Evolutionary conservation across 2,113 vertebrate species (phyloP).

Genomic region (Nycticryphes semicollaris): DNA sequence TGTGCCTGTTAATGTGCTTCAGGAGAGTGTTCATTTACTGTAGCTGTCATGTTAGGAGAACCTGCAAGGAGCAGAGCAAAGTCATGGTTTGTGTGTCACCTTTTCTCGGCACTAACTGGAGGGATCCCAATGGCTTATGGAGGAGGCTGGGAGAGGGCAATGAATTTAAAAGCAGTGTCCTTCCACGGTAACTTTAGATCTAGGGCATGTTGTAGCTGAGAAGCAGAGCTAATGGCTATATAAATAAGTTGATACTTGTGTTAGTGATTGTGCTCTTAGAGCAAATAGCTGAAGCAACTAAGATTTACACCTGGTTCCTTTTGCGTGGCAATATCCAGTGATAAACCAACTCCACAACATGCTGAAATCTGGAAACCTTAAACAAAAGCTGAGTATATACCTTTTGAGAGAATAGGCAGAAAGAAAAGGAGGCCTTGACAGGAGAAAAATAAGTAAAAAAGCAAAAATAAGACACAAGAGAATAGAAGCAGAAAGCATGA

Average conservation of each 20-base stretch:
- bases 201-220: background rate
- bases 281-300: background rate
- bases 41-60: fast-evolving
- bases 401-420: background rate
- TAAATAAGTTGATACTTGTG: background rate
- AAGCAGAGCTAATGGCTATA: background rate
- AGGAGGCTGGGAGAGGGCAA: background rate
- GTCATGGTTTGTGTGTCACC: background rate
- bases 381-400: background rate
- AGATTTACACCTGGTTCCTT: background rate
- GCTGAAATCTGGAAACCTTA: background rate
- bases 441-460: slow-evolving; percentile 21
- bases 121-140: background rate
- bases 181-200: background rate
- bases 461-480: slow-evolving; percentile 35
- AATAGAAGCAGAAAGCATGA: slow-evolving; percentile 48
- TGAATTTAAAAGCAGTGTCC: background rate
- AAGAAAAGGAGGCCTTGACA: slow-evolving; percentile 18
- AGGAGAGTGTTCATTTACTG: background rate
- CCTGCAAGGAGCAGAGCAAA: background rate
- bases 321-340: background rate
- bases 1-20: background rate
- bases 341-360: background rate
- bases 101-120: background rate
- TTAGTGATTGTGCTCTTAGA: background rate